A percentile compares a stretch with the other conserved stretches of the same genome.
phyloP scores from a whole-genome alignment of 2,888 invertebrate species.

The Amphipoea oculea region DNA sequence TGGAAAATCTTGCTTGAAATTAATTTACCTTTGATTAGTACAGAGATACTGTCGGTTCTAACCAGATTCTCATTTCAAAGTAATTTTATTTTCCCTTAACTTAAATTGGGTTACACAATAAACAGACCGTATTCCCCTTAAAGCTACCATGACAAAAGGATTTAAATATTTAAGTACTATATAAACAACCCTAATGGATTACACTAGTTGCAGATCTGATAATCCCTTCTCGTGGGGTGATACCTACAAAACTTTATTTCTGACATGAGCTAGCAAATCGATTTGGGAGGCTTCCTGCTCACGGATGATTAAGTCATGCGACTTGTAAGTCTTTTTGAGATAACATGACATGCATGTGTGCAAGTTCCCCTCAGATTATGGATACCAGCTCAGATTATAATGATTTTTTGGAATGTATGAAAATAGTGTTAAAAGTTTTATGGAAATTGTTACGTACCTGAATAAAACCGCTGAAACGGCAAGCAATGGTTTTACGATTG shows the following conservation, averaged over 20 bases:
- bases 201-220: constrained; percentile 59
- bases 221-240: constrained; percentile 59
- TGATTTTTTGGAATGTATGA: background rate
- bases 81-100: background rate
- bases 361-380: background rate
- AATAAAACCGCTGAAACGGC: background rate
- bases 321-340: background rate
- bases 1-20: background rate
- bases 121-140: background rate
- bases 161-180: constrained; percentile 62
- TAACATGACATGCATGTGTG: background rate
- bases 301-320: constrained; percentile 21
- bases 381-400: background rate
- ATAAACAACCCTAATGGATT: constrained; percentile 60
- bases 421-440: background rate
- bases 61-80: background rate
- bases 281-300: constrained; percentile 54
- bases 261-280: constrained; percentile 70
- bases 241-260: constrained; percentile 63
- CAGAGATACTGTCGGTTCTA: background rate
- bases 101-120: constrained; percentile 18
- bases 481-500: background rate
- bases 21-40: background rate
- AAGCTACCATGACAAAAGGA: constrained; percentile 39
- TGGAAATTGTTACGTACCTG: background rate